Evolutionary conservation across 2,797 vertebrate genomes (phyloP), one percentile per base, ranked within the genome.

Genomic region (Pipistrellus pygmaeus): DNA sequence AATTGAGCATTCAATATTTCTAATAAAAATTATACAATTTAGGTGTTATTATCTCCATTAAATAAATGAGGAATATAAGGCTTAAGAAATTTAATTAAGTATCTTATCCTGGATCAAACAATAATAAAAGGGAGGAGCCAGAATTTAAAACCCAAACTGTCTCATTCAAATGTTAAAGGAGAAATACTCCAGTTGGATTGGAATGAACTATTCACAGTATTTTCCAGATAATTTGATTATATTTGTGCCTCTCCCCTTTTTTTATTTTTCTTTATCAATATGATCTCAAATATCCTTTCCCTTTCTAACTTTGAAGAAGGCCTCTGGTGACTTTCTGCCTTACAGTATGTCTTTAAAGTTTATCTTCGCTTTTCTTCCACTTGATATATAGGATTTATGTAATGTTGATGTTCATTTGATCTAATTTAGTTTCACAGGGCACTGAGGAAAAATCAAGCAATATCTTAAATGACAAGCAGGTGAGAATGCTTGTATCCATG

Each of bases 241-340:
- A 55, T 51, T 17, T 41, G 27, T n/a, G 8, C 64, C 17, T 20
- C 21, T 27, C 1, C 25, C 0, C 6, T 69, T 62, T 38, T 69
- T 66, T n/a, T 51, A 8, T 80, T 84, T 69, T 57, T 23, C 18
- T 20, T 51, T 55, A 12, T 71, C 23, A 62, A 6, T 30, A 73
- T 27, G 60, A 44, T 64, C 14, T 76, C 25, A 17, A 81, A 51
- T 46, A 87, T 21, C 20, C 32, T 80, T 93, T 27, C 21, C 13
- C 76, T 71, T 75, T 88, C 68, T 90, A 55, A 93, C 48, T 91
- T 84, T 77, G 46, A 23, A 57, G 35, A 48, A 21, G 21, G 44
- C 17, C 21, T 48, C 5, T 85, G 76, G 18, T 17, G 8, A 69
- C 30, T 38, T 32, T 75, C 46, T 87, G 15, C 44, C 27, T 77